phyloP scores from a whole-genome alignment of 1,140 invertebrate genomes.

The Apis dorsata region DNA sequence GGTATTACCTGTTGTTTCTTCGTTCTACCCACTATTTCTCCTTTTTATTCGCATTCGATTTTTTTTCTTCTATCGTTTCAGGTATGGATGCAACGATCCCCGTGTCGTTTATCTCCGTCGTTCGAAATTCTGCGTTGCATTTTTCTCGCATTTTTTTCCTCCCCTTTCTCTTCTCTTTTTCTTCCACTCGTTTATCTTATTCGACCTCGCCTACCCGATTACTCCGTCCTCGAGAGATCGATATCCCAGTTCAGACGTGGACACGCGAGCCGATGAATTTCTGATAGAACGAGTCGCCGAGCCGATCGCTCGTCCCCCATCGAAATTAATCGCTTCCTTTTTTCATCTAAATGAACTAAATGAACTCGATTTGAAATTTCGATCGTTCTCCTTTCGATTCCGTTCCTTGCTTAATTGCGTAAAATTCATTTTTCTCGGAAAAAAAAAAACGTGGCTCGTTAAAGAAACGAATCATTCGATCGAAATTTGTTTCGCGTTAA shows the following conservation, averaged over 20 bases:
- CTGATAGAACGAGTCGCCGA: background rate
- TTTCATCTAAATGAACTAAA: slow-evolving; percentile 2
- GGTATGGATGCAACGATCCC: slow-evolving; percentile 26
- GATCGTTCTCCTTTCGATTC: background rate
- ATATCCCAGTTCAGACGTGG: background rate
- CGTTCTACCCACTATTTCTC: background rate
- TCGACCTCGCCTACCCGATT: background rate
- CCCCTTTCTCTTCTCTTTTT: background rate
- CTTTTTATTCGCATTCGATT: background rate
- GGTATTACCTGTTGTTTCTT: background rate
- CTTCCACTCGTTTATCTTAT: background rate
- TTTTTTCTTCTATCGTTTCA: background rate
- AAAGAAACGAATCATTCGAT: slow-evolving; percentile 8
- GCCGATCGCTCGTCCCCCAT: background rate
- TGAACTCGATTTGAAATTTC: background rate
- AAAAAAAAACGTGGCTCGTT: background rate
- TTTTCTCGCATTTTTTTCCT: slow-evolving; percentile 31
- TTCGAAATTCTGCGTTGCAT: slow-evolving; percentile 35
- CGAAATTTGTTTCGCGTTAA: background rate
- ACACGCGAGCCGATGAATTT: background rate
- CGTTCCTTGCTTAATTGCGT: background rate
- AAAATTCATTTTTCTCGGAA: background rate
- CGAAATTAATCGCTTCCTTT: slow-evolving; percentile 14
- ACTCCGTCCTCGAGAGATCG: background rate
- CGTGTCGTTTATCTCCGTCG: background rate